Conservation (phyloP, 2,113 vertebrate species). For the Macquaria ambigua region DNA sequence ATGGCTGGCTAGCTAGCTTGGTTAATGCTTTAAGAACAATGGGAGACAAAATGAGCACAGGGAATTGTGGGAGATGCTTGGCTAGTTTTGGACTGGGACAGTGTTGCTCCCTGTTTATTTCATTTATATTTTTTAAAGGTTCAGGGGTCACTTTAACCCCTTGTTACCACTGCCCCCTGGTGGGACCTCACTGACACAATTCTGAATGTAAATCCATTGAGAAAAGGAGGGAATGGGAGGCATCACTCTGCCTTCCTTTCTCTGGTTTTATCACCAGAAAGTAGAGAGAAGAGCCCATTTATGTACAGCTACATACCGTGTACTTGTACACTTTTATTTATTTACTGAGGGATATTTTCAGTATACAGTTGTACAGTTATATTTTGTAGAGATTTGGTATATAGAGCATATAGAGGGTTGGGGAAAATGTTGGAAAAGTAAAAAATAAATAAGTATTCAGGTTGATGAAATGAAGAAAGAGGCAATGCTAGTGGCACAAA, state of each 20-base stretch:
- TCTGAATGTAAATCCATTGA: slow-evolving; percentile 79
- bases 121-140: slow-evolving; percentile 52
- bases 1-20: slow-evolving; percentile 41
- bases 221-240: slow-evolving; percentile 50
- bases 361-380: slow-evolving; percentile 81
- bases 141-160: slow-evolving; percentile 36
- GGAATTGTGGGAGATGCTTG: slow-evolving; percentile 16
- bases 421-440: slow-evolving; percentile 1
- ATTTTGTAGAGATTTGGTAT: slow-evolving; percentile 85
- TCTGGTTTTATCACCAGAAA: slow-evolving; percentile 58
- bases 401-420: slow-evolving; percentile 62
- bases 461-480: slow-evolving; percentile 60
- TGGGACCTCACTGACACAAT: slow-evolving; percentile 78
- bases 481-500: slow-evolving; percentile 56
- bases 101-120: slow-evolving; percentile 39
- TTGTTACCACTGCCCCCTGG: slow-evolving; percentile 57
- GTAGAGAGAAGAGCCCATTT: slow-evolving; percentile 66
- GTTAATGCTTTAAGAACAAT: slow-evolving; percentile 65
- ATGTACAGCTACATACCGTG: slow-evolving; percentile 65
- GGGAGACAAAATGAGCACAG: slow-evolving; percentile 31
- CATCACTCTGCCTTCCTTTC: slow-evolving; percentile 49
- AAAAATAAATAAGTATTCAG: slow-evolving; percentile 57
- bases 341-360: slow-evolving; percentile 84
- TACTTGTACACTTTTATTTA: slow-evolving; percentile 82
- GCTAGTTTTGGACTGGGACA: slow-evolving; percentile 38